Base-by-base conservation (phyloP, 1,140 invertebrate genomes). In the Psix sp. region DNA sequence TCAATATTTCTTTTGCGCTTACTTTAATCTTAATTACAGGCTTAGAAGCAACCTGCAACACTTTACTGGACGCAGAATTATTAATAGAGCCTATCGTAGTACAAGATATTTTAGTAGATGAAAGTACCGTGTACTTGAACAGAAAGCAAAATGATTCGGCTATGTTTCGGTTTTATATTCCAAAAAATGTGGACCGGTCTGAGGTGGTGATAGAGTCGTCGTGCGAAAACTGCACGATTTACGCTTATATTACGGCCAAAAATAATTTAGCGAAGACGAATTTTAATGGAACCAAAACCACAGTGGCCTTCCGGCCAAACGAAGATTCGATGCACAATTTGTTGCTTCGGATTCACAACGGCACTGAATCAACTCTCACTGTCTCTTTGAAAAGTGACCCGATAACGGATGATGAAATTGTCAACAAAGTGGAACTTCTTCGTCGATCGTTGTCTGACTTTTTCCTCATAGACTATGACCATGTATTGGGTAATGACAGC, bases 391-490 rank as follows among this genome's bases (percentile, higher is more conserved):
- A 57, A 10, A 36, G 62, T 15, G 40, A 65, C 7, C 2, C 9
- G 10, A 20, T 43, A 3, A 40, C 7, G 4, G 18, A 56, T 10
- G 14, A 35, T 0, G 11, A 5, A 11, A 7, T 35, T 9, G 9
- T 75, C 0, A 68, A 36, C 1, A 49, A 51, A 35, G 84, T 82
- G 76, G 87, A 81, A 52, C 81, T 94, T 36, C 86, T 90, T 62
- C 87, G 91, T n/a, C 91, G 91, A 65, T 90, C 91, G 0, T 90
- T 89, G 71, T 89, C 90, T 10, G 90, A 92, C 36, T 93, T 92
- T 75, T 94, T 93, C 75, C 86, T 90, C 7, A 93, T 91, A 71
- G 91, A 92, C 21, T 94, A 91, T 70, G 91, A 92, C 57, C 80
- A 93, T 52, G 81, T 90, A 0, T 84, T 87, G 0, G 88, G 88